phyloP scores from a whole-genome alignment of 2,797 vertebrate species.

The Myotis myotis region DNA sequence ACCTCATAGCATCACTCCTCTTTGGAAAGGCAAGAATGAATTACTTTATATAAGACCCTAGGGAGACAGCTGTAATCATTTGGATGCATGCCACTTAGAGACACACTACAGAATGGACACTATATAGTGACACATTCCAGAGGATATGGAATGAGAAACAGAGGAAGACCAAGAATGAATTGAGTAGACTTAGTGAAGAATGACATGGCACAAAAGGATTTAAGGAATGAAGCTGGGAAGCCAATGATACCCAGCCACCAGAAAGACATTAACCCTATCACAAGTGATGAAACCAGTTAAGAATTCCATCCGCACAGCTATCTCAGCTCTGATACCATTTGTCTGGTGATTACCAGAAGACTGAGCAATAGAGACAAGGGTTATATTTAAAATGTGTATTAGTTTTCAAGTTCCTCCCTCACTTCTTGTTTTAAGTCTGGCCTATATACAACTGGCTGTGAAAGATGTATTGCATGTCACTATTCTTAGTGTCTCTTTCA shows the following conservation, averaged over 20 bases:
- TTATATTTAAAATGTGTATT: conserved; percentile 55
- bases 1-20: conserved; percentile 1
- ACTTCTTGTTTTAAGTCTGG: conserved; percentile 13
- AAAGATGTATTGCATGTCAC: conserved; percentile 12
- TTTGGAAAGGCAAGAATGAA: conserved; percentile 55
- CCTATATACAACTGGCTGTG: neutral
- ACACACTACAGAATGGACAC: conserved; percentile 43
- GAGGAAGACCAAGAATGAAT: neutral
- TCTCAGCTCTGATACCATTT: conserved; percentile 32
- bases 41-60: neutral
- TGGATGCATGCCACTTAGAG: conserved; percentile 58
- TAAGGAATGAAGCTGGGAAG: conserved; percentile 67
- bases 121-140: conserved; percentile 68
- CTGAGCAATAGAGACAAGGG: conserved; percentile 11
- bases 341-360: conserved; percentile 61
- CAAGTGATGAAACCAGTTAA: conserved; percentile 60
- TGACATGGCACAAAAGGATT: conserved; percentile 61
- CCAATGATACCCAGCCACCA: conserved; percentile 15
- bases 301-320: conserved; percentile 60
- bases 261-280: conserved; percentile 31
- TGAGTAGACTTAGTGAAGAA: conserved; percentile 26
- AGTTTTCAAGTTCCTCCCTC: conserved; percentile 37
- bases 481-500: conserved; percentile 1
- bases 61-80: conserved; percentile 66
- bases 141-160: conserved; percentile 41